phyloP scores from a whole-genome alignment of 2,113 vertebrate species.

The Antigone vipio region DNA sequence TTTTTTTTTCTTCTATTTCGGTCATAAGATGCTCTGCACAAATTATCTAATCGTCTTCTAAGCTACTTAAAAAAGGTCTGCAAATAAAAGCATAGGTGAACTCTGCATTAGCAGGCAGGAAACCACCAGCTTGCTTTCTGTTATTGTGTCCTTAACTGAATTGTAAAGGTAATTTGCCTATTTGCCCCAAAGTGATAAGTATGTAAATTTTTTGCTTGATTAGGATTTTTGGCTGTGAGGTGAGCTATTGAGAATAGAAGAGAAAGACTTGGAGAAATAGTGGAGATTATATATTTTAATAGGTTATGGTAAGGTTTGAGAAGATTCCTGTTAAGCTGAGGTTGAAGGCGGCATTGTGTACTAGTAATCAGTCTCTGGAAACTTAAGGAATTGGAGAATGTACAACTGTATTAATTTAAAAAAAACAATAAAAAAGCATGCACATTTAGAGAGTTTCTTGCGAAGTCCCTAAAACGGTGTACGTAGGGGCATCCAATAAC shows the following conservation, averaged over 20 bases:
- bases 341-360: background rate
- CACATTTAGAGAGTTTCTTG: background rate
- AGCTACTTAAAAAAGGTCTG: background rate
- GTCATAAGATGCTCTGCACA: background rate
- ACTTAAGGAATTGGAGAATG: background rate
- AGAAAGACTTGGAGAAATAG: background rate
- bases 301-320: background rate
- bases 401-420: background rate
- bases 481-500: background rate
- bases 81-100: constrained; percentile 2
- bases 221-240: background rate
- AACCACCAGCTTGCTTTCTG: constrained; percentile 3
- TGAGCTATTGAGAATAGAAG: background rate
- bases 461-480: background rate
- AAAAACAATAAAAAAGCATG: background rate
- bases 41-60: background rate
- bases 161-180: background rate
- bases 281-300: no score
- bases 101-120: background rate
- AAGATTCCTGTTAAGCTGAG: background rate
- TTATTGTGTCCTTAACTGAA: background rate
- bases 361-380: background rate
- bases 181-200: background rate
- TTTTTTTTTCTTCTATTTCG: background rate
- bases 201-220: background rate